These are phyloP conservation scores for Ornithoptera priamus DNA, from an alignment of 2,888 invertebrate species.

Conservation along the genomic window DNA sequence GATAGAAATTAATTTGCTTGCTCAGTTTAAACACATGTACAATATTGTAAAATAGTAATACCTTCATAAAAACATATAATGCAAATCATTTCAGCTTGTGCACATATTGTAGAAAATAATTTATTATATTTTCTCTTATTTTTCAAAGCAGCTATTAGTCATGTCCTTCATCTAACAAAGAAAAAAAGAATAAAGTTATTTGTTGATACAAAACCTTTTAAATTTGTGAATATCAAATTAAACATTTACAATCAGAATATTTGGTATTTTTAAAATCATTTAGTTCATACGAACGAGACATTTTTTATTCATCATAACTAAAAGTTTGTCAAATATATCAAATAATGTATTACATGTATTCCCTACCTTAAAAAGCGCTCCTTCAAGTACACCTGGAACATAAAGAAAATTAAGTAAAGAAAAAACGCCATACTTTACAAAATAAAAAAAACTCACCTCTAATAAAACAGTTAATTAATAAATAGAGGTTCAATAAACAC, in stretches of 20 bases:
- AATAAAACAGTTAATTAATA: conserved; percentile 34
- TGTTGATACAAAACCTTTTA: neutral
- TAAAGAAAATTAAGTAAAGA: conserved; percentile 69
- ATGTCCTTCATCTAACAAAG: neutral
- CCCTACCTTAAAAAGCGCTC: conserved; percentile 24
- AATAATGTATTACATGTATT: neutral
- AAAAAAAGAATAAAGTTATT: neutral
- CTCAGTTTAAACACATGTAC: too few relatives aligned
- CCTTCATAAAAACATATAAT: too few relatives aligned
- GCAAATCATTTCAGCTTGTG: too few relatives aligned
- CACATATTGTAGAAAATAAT: too few relatives aligned
- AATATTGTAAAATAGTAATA: too few relatives aligned
- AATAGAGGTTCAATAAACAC: conserved; percentile 48
- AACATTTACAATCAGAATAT: conserved; percentile 11
- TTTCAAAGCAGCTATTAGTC: too few relatives aligned
- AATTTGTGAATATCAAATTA: neutral
- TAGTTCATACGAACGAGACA: conserved; percentile 72
- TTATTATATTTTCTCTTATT: too few relatives aligned
- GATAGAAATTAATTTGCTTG: too few relatives aligned
- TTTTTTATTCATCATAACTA: conserved; percentile 50
- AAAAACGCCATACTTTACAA: conserved; percentile 55
- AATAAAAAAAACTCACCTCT: conserved; percentile 62
- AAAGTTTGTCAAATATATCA: conserved; percentile 33
- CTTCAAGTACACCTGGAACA: conserved; percentile 52
- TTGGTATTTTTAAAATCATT: conserved; percentile 31